Conservation (phyloP, 2,113 vertebrate species). For the Thalassoma bifasciatum region DNA sequence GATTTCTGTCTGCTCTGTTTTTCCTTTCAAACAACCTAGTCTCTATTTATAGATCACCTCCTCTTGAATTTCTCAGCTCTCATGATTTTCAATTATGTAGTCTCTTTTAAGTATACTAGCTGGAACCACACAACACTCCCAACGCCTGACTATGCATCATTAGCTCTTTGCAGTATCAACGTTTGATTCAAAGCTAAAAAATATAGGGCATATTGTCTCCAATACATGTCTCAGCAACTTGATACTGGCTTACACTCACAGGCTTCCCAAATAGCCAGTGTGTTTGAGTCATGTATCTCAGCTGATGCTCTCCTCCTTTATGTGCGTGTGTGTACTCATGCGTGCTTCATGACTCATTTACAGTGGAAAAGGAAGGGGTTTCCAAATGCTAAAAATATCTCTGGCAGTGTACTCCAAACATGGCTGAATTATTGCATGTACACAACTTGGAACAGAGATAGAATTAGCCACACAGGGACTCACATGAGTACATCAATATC, state of each 20-base stretch:
- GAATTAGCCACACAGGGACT: constrained; percentile 5
- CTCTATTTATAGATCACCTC: constrained; percentile 46
- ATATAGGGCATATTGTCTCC: constrained; percentile 6
- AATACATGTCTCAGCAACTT: constrained; percentile 12
- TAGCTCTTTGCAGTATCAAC: neutral
- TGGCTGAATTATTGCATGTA: constrained; percentile 7
- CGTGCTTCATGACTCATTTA: constrained; percentile 31
- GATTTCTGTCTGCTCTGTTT: constrained; percentile 6
- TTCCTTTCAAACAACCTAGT: constrained; percentile 27
- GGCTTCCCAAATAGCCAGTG: constrained; percentile 3
- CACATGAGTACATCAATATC: neutral
- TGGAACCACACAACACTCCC: constrained; percentile 29
- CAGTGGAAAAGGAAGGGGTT: constrained; percentile 36
- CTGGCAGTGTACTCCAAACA: neutral
- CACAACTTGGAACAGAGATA: constrained; percentile 4
- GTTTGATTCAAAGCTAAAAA: constrained; percentile 24
- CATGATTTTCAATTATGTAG: constrained; percentile 45
- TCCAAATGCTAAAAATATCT: constrained; percentile 30
- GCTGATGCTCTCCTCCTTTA: constrained; percentile 5
- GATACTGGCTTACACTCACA: constrained; percentile 11
- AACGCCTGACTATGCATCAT: constrained; percentile 8
- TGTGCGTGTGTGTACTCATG: constrained; percentile 1
- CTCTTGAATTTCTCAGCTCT: constrained; percentile 31
- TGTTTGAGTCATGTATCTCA: constrained; percentile 35
- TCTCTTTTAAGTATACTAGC: constrained; percentile 36